Base-by-base conservation (phyloP, 2,113 vertebrate genomes). In the Baryphthengus martii region DNA sequence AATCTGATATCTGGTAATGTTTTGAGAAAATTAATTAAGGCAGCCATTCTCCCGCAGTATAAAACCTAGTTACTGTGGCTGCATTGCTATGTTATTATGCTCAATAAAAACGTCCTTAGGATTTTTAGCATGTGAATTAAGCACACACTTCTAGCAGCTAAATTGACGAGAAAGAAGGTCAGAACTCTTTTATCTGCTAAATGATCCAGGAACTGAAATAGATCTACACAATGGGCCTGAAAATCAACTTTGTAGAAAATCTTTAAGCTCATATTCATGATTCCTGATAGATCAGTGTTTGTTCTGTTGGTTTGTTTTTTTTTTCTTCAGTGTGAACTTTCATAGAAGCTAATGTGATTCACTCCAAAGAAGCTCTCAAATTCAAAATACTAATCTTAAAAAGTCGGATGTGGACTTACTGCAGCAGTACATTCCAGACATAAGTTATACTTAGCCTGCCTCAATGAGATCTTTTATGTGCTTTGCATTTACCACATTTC, bases 1-100 rank as follows among this genome's bases (percentile, higher is more conserved):
- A 77, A 11, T 93, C 84, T 91, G 56, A 73, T 95, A 59, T 37
- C 58, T 90, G 21, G n/a, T 85, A 80, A 58, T 39, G 17, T 91
- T 95, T 89, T 67, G 7, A 79, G 70, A 87, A 93, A 89, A 93
- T 92, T 91, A 92, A 78, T 92, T 89, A 89, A 73, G 15, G 44
- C 1, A 1, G 28, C 10, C 37, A 37, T 75, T 78, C 47, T 85
- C 18, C 28, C 42, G 16, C 1, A 0, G 20, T 40, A 82, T 81
- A 65, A 92, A 78, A 79, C 11, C 0, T 11, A 55, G 55, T 58
- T 83, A 59, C 39, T 90, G 55, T 55, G 45, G 53, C 67, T 77
- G 39, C 21, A 52, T 83, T 91, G 35, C 55, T 76, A 7, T 59
- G 53, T n/a, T 91, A 9, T 62, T 91, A 35, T n/a, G 77, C 20